phyloP scores from a whole-genome alignment of 2,888 invertebrate genomes.

The Volucella inflata region DNA sequence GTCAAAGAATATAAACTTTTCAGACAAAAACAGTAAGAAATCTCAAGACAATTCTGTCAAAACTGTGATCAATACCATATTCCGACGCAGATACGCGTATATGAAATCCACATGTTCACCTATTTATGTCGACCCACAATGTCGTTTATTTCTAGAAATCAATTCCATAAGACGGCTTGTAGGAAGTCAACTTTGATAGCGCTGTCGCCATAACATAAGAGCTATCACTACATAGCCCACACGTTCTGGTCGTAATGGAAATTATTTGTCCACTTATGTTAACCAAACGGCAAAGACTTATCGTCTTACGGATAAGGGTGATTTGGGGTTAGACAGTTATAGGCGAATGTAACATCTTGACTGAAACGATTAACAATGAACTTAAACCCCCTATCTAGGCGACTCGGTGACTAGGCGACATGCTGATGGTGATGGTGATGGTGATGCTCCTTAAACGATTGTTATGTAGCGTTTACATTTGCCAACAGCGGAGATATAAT shows the following conservation, averaged over 20 bases:
- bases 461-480: constrained; percentile 55
- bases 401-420: neutral
- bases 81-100: too few species aligned
- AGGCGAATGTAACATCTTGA: constrained; percentile 32
- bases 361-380: constrained; percentile 63
- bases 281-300: constrained; percentile 18
- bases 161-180: constrained; percentile 39
- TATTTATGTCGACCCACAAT: too few species aligned
- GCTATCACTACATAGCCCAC: constrained; percentile 34
- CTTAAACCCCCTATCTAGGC: constrained; percentile 19
- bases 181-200: constrained; percentile 36
- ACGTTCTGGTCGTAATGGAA: constrained; percentile 52
- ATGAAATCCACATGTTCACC: too few species aligned
- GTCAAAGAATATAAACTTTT: constrained; percentile 57
- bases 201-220: constrained; percentile 19
- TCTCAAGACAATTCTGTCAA: constrained; percentile 58
- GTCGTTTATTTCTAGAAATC: constrained; percentile 34
- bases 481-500: constrained; percentile 53
- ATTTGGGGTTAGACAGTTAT: neutral
- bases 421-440: too few species aligned
- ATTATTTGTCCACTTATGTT: constrained; percentile 68
- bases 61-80: constrained; percentile 40
- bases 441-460: constrained; percentile 19
- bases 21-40: constrained; percentile 54
- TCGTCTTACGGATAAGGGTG: too few species aligned